Base-by-base conservation (phyloP, 2,888 invertebrate genomes). In the Scelioninae gen. 2 region DNA sequence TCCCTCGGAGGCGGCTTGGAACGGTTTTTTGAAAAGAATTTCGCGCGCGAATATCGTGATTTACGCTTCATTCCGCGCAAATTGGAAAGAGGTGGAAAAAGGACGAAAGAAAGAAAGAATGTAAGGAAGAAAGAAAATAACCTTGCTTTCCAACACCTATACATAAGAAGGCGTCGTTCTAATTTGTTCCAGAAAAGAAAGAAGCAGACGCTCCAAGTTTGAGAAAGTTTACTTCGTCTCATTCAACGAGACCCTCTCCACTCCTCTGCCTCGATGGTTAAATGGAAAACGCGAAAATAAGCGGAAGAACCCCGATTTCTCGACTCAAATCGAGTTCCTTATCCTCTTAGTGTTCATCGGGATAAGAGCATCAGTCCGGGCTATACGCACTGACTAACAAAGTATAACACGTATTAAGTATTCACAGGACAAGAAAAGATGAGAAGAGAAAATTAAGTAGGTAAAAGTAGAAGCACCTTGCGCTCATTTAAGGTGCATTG, bases 261-360 rank as follows among this genome's bases (percentile, higher is more conserved):
- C 55, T 61, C 64, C 55, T 13, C 45, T 35, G 60, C 33, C 57
- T 57, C 73, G 69, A 58, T 70, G 72, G 73, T 77, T 75, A 74
- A 75, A 77, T 75, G 75, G 74, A 75, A 77, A 73, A 75, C 60
- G 73, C 72, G 76, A 70, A 75, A 75, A 77, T 75, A 77, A 77
- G 74, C 74, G 73, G 68, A 73, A 67, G 73, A 75, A 70, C 64
- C 67, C 65, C 63, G 69, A 75, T 75, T 75, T 75, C 77, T 71
- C 70, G 48, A 61, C 74, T 74, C 71, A 77, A 79, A 78, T 81
- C 79, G 79, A 79, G 80, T 82, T 80, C 78, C 79, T 81, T 79
- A 81, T 82, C 82, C 81, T 82, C 83, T 82, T 81, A 80, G 69
- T 58, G 55, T 68, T 78, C 55, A 61, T 70, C 72, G 63, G 64